A percentile compares a stretch with the other conserved stretches of the same genome.
phyloP scores from a whole-genome alignment of 37 sponge, comb jelly and placozoan genomes.

The Dysidea cf. avara region DNA sequence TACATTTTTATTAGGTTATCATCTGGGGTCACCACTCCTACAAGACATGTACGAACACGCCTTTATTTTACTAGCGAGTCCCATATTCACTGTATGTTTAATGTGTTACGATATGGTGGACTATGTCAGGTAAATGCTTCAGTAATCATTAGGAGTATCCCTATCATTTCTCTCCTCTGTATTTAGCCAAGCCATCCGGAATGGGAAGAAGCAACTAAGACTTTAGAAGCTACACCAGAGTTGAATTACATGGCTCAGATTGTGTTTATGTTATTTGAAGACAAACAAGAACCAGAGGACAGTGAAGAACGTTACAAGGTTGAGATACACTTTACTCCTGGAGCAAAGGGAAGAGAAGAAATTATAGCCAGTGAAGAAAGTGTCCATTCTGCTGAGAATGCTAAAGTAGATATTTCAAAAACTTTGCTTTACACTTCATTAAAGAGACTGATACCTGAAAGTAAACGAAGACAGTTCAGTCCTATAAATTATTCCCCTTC shows the following conservation, averaged over 20 bases:
- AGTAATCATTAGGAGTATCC: no score
- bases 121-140: constrained; percentile 70
- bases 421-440: no score
- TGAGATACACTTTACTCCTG: constrained; percentile 58
- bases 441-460: no score
- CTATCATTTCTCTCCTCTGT: no score
- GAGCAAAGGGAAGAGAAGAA: constrained; percentile 33
- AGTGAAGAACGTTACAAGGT: constrained; percentile 27
- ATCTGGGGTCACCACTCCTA: constrained; percentile 70
- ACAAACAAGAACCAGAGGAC: constrained; percentile 41
- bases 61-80: constrained; percentile 97
- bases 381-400: no score
- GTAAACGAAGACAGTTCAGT: no score
- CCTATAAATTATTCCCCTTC: no score
- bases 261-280: constrained; percentile 87
- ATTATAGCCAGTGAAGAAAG: not conserved
- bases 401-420: no score
- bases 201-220: constrained; percentile 56
- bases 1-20: constrained; percentile 65
- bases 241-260: constrained; percentile 89
- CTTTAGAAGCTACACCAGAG: constrained; percentile 58
- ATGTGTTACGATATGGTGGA: constrained; percentile 64
- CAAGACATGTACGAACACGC: constrained; percentile 84
- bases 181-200: constrained; percentile 24
- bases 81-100: constrained; percentile 85